Evolutionary conservation across 2,797 vertebrate genomes (phyloP), one percentile per base, ranked within the genome.

Genomic region (Enteromius unitaeniatus): DNA sequence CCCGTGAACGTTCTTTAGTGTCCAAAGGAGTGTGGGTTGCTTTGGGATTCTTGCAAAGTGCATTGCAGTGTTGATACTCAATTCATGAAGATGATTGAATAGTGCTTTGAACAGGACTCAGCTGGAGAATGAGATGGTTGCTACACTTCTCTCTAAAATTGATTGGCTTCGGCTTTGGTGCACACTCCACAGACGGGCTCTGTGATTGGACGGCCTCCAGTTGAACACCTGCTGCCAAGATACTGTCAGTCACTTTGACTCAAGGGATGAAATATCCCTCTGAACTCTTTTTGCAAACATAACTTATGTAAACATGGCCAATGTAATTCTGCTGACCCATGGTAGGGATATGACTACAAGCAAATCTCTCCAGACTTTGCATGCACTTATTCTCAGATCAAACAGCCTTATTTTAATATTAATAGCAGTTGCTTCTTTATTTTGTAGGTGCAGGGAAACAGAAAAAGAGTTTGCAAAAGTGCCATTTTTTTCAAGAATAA

Each of bases 141-240:
- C 69, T 69, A 84, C 73, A 64, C 80, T 83, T 78, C 51, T 77
- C 72, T 62, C 64, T 26, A 15, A 87, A 87, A 87, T 86, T 84
- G 84, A 86, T 83, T 87, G 88, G 86, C 86, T 86, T 75, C 51
- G 45, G 86, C 64, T 86, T 69, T 83, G 75, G 76, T 45, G 26
- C 60, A 74, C 49, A 26, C 53, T 77, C 58, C 58, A 74, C 79
- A 78, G 82, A 84, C 70, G 51, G 79, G 75, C 78, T 76, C 78
- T 84, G 62, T 87, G 86, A 88, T 87, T 87, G 88, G 88, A 79
- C 64, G 55, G 62, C 78, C 69, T 87, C 84, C 78, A 87, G 82
- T 73, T 45, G 79, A 88, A 74, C 88, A 88, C 84, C 88, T 88
- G 88, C 75, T 88, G 70, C 82, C 81, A 80, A 85, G 64, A 88